These are phyloP conservation scores for Hydrotaea diabolus DNA, from an alignment of 2,888 invertebrate species.

Conservation along the genomic window DNA sequence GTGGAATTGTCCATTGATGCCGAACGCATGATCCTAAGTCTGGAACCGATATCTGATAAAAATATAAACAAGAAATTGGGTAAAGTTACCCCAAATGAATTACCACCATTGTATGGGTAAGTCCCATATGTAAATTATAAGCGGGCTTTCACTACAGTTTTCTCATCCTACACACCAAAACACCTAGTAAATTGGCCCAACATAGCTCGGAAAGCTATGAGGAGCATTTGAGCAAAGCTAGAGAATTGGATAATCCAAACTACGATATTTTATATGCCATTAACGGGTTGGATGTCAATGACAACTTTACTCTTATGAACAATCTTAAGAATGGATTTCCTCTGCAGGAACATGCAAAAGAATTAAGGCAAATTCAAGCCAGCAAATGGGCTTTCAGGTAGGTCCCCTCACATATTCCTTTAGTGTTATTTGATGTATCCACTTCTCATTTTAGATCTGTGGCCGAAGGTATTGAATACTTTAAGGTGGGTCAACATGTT, in stretches of 20 bases:
- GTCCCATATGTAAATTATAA: slow-evolving; percentile 75
- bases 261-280: slow-evolving; percentile 90
- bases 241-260: slow-evolving; percentile 94
- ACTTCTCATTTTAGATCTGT: slow-evolving; percentile 83
- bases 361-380: slow-evolving; percentile 93
- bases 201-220: slow-evolving; percentile 90
- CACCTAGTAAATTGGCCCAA: slow-evolving; percentile 82
- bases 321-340: slow-evolving; percentile 87
- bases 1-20: slow-evolving; percentile 92
- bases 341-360: slow-evolving; percentile 90
- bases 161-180: slow-evolving; percentile 20
- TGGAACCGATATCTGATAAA: slow-evolving; percentile 88
- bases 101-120: slow-evolving; percentile 92
- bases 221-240: slow-evolving; percentile 89
- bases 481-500: slow-evolving; percentile 94
- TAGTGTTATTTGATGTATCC: not conserved
- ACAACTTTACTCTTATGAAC: slow-evolving; percentile 76
- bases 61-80: slow-evolving; percentile 90
- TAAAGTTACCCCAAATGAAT: slow-evolving; percentile 90
- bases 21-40: slow-evolving; percentile 93
- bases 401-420: slow-evolving; percentile 54
- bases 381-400: slow-evolving; percentile 94
- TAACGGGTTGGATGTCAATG: slow-evolving; percentile 81
- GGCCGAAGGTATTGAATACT: slow-evolving; percentile 96
- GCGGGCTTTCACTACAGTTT: not conserved